A percentile compares a stretch with the other conserved stretches of the same genome.
phyloP scores from a whole-genome alignment of 2,113 vertebrate genomes.

The Tetraodon nigroviridis region DNA sequence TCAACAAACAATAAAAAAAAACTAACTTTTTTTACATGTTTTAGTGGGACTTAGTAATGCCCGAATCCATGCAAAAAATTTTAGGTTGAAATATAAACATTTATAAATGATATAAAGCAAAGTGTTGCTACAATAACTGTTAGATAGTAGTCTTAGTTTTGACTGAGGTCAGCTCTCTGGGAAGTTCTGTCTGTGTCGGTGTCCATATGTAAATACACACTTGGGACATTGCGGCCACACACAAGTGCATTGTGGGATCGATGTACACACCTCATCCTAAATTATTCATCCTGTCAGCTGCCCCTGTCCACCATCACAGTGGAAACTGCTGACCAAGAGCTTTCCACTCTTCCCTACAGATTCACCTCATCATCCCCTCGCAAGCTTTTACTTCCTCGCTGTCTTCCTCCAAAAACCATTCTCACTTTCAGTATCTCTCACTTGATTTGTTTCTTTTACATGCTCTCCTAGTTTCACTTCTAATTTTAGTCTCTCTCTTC shows the following conservation, averaged over 20 bases:
- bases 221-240: constrained; percentile 55
- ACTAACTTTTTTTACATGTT: not conserved
- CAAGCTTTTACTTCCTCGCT: constrained; percentile 47
- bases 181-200: constrained; percentile 12
- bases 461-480: constrained; percentile 10
- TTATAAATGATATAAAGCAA: no score
- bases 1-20: constrained; percentile 18
- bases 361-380: constrained; percentile 56
- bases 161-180: constrained; percentile 29
- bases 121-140: no score
- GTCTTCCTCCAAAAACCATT: constrained; percentile 1
- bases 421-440: constrained; percentile 42
- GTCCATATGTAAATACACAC: constrained; percentile 26
- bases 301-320: constrained; percentile 58
- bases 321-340: constrained; percentile 73
- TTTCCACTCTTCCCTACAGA: constrained; percentile 59
- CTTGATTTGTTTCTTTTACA: constrained; percentile 32
- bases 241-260: constrained; percentile 69
- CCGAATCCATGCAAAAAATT: no score
- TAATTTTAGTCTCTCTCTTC: constrained; percentile 35
- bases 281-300: constrained; percentile 76
- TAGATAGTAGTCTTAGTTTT: not conserved
- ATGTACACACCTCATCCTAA: constrained; percentile 71
- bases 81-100: no score
- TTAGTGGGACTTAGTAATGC: no score